Percentiles rank a stretch among this genome's conserved stretches.
Conservation (phyloP, 1,140 invertebrate species). For the Solenopsis invicta region DNA sequence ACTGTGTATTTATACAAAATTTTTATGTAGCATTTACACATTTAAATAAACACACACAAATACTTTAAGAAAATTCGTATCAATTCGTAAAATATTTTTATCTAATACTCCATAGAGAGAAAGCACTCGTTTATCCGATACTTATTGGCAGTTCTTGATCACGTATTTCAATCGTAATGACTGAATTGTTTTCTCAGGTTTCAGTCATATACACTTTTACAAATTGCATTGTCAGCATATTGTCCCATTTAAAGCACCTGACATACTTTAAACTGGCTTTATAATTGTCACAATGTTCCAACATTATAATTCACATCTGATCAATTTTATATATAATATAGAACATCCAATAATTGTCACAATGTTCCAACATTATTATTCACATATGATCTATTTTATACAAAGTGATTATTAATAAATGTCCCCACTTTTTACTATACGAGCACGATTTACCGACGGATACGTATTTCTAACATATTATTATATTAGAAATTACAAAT, state of each 20-base stretch:
- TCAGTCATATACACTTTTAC: neutral
- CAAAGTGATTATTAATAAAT: no score
- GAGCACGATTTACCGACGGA: no score
- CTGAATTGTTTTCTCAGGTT: neutral
- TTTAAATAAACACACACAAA: neutral
- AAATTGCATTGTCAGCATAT: slow-evolving; percentile 19
- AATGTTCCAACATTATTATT: neutral
- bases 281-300: neutral
- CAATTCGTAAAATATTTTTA: neutral
- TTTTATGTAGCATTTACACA: neutral
- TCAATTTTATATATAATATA: no score
- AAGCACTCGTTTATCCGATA: neutral
- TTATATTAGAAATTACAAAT: no score
- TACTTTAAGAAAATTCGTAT: neutral
- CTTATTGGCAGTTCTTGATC: neutral
- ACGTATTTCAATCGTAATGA: neutral
- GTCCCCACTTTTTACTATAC: no score
- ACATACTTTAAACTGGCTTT: slow-evolving; percentile 47
- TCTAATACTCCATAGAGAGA: neutral
- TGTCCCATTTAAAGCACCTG: neutral
- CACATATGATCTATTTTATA: neutral
- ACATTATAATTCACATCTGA: neutral
- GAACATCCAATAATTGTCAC: neutral
- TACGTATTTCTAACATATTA: no score
- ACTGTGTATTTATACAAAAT: neutral